These are phyloP conservation scores for Erpornis zantholeuca DNA, from an alignment of 2,113 vertebrate species.

Conservation along the genomic window DNA sequence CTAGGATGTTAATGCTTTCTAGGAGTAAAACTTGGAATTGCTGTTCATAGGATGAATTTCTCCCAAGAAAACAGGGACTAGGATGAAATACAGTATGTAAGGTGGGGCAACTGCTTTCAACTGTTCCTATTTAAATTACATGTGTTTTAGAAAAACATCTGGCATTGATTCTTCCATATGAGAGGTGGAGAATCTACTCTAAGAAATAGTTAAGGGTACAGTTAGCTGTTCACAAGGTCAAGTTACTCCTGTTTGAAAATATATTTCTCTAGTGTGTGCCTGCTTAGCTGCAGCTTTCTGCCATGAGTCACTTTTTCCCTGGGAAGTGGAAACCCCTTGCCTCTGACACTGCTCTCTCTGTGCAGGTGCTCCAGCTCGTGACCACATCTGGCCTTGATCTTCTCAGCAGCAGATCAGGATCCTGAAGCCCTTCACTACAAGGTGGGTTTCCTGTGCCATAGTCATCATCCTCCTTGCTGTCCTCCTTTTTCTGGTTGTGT, in stretches of 20 bases:
- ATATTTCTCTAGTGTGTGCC: neutral
- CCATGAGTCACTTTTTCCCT: neutral
- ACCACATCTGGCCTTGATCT: neutral
- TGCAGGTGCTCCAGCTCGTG: neutral
- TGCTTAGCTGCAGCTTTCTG: neutral
- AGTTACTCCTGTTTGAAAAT: neutral
- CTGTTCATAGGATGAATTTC: neutral
- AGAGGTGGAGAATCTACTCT: neutral
- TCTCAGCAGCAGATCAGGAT: neutral
- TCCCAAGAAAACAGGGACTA: neutral
- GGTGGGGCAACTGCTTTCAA: neutral
- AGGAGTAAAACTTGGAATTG: neutral
- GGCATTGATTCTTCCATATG: neutral
- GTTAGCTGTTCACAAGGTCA: neutral
- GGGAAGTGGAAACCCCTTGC: neutral
- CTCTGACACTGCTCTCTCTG: neutral
- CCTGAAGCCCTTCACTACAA: fast-evolving
- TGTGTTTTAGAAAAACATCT: neutral
- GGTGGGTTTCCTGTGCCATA: neutral
- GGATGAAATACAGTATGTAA: neutral
- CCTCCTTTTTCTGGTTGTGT: neutral
- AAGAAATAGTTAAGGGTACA: neutral
- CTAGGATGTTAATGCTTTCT: neutral
- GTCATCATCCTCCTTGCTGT: neutral
- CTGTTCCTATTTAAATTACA: neutral